These are phyloP conservation scores for Polydesmus complanatus DNA, from an alignment of 2,888 invertebrate species.

Conservation along the genomic window DNA sequence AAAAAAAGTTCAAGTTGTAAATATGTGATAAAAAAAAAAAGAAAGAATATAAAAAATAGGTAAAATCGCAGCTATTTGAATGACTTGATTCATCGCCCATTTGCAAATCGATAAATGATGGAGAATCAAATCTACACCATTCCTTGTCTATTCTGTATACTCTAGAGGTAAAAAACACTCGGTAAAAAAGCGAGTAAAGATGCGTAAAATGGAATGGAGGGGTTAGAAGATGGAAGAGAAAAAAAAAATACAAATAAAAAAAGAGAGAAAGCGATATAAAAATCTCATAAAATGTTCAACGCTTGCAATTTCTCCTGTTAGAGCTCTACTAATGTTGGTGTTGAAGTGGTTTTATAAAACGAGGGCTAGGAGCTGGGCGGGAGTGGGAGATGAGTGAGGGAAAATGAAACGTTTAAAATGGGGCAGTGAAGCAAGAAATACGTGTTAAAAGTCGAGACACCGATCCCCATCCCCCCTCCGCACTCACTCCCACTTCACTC, in stretches of 20 bases:
- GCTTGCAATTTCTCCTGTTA: not conserved
- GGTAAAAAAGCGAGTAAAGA: too few species aligned
- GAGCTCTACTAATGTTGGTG: not conserved
- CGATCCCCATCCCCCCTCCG: not conserved
- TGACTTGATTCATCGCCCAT: not conserved
- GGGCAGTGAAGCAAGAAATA: not conserved
- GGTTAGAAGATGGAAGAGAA: too few species aligned
- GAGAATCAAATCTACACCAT: not conserved
- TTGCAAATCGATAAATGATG: not conserved
- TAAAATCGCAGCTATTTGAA: not conserved
- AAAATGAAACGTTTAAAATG: not conserved
- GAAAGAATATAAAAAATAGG: not conserved
- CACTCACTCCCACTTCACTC: not conserved
- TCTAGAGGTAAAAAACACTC: too few species aligned
- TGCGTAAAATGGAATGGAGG: too few species aligned
- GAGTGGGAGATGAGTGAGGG: not conserved
- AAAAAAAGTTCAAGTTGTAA: too few species aligned
- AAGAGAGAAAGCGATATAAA: not conserved
- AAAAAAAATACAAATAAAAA: too few species aligned
- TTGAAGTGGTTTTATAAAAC: not conserved
- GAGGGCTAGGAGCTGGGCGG: not conserved
- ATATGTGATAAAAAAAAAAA: too few species aligned
- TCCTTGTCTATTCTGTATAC: too few species aligned
- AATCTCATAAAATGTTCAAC: not conserved
- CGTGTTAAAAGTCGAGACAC: not conserved